Evolutionary conservation across 2,888 invertebrate genomes (phyloP).

Genomic region (Drosophila parthenogenetica): DNA sequence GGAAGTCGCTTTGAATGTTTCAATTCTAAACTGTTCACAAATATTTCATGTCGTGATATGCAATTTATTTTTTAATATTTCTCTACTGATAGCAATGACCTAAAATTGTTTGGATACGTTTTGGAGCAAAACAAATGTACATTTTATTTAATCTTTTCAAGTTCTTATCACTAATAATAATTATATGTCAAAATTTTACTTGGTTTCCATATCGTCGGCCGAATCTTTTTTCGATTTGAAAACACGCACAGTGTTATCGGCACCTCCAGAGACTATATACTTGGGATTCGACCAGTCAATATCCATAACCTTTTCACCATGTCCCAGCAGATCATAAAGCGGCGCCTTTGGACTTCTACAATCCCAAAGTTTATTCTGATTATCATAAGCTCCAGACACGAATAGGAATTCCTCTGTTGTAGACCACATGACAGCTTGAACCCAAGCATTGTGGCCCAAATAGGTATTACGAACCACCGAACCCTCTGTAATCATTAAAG

Average conservation of each 20-base stretch:
- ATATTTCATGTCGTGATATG: no score
- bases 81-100: no score
- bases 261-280: conserved; percentile 95
- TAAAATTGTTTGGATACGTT: no score
- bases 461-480: conserved; percentile 94
- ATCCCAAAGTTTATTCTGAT: conserved; percentile 97
- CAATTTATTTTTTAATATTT: no score
- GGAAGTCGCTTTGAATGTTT: no score
- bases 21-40: no score
- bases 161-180: conserved; percentile 45
- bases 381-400: conserved; percentile 96
- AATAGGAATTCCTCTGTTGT: conserved; percentile 92
- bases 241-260: conserved; percentile 96
- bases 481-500: conserved; percentile 88
- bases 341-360: conserved; percentile 95
- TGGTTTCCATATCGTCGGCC: conserved; percentile 54
- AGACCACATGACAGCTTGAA: conserved; percentile 96
- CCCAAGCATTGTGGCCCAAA: conserved; percentile 95
- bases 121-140: conserved; percentile 36
- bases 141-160: conserved; percentile 54
- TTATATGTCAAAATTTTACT: conserved; percentile 32
- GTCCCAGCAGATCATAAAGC: conserved; percentile 96
- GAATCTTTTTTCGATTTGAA: conserved; percentile 88
- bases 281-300: conserved; percentile 97
- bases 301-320: conserved; percentile 96